Conservation (phyloP, 2,888 invertebrate species). For the Drosophila testacea region DNA sequence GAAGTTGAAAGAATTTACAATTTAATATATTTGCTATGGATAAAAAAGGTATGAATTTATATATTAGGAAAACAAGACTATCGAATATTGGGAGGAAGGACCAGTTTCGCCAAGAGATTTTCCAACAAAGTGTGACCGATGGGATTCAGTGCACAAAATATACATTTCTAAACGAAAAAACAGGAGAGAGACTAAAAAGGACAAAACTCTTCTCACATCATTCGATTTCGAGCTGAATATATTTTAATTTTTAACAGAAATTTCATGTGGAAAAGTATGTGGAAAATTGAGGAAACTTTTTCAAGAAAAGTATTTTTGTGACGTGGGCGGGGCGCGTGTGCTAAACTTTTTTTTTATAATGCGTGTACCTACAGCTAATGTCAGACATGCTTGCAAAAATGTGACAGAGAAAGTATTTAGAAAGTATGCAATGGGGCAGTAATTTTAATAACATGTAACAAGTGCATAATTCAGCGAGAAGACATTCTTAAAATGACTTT, state of each 20-base stretch:
- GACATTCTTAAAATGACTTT: background rate
- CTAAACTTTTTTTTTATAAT: slow-evolving; percentile 23
- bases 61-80: no score
- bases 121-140: slow-evolving; percentile 12
- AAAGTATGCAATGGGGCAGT: slow-evolving; percentile 36
- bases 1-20: no score
- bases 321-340: background rate
- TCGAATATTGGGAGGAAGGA: background rate
- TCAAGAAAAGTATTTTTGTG: slow-evolving; percentile 10
- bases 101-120: background rate
- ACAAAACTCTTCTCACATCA: background rate
- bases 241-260: slow-evolving; percentile 22
- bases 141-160: slow-evolving; percentile 3
- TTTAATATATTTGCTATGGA: no score
- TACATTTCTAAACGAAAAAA: background rate
- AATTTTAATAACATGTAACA: slow-evolving; percentile 39
- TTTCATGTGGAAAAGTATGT: slow-evolving; percentile 24
- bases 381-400: slow-evolving; percentile 24
- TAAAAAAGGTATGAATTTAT: no score
- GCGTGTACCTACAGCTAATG: slow-evolving; percentile 25
- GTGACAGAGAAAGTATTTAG: slow-evolving; percentile 46
- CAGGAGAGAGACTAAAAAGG: slow-evolving; percentile 1
- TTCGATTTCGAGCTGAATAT: slow-evolving; percentile 5
- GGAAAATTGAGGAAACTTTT: slow-evolving; percentile 25
- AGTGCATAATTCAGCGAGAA: slow-evolving; percentile 20